Percentiles rank a stretch among this genome's conserved stretches.
These are phyloP conservation scores for Drosophila fulvimacula DNA, from an alignment of 2,888 invertebrate genomes.

Conservation along the genomic window DNA sequence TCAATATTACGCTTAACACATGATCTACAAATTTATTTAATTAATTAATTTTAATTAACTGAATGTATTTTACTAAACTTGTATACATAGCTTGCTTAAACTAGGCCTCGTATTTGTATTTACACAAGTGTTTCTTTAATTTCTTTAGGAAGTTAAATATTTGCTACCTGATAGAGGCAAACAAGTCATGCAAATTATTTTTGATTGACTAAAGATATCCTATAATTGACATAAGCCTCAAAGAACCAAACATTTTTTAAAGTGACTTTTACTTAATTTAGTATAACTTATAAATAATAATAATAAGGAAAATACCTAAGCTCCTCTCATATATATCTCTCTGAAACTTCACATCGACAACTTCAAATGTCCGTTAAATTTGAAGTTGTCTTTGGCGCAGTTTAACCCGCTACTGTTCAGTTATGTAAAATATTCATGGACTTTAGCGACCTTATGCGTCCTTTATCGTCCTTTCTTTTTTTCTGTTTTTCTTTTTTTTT, in stretches of 20 bases:
- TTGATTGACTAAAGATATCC: not conserved
- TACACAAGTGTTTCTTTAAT: not conserved
- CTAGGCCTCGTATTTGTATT: not conserved
- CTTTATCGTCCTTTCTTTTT: conserved; percentile 17
- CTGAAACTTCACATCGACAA: not conserved
- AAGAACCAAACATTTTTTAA: not conserved
- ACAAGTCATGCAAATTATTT: not conserved
- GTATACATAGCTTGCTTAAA: not conserved
- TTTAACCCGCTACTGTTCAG: not conserved
- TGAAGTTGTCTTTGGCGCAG: not conserved
- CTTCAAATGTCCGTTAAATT: not conserved
- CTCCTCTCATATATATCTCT: not conserved
- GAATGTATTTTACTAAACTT: not conserved
- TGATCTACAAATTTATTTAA: not conserved
- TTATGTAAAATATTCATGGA: not conserved
- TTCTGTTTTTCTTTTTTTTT: not conserved
- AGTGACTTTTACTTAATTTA: no score
- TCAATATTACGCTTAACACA: not conserved
- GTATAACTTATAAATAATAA: not conserved
- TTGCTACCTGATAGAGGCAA: not conserved
- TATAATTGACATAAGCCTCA: no score
- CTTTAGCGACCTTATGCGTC: conserved; percentile 15
- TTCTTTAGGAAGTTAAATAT: not conserved
- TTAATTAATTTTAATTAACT: not conserved
- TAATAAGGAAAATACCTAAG: not conserved